Base-by-base conservation (phyloP, 2,113 vertebrate genomes). In the Muntiacus muntjak region DNA sequence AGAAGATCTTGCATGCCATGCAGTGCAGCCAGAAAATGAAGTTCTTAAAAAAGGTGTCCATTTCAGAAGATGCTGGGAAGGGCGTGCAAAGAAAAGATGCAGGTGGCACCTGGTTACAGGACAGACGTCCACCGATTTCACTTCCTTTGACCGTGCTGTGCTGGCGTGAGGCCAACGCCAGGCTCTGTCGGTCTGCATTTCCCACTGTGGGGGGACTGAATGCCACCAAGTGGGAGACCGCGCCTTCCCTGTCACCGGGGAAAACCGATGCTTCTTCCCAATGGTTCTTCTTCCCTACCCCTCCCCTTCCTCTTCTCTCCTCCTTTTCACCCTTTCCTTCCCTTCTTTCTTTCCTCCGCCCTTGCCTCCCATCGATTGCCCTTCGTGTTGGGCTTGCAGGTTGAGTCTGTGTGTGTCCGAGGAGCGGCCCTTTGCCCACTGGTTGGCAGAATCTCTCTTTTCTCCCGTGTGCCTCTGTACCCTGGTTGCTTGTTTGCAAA, bases 361-460 rank as follows among this genome's bases (percentile, higher is more conserved):
- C 55, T 28, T 15, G 23, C 52, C 36, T 33, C 16, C 40, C 19
- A 5, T 19, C 3, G 0, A 0, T 25, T 14, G 2, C 33, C 50
- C n/a, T 52, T 7, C 16, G 1, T 17, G 6, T 47, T 23, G 15
- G 5, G 13, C 5, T 1, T 83, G 52, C 5, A 3, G 5, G 19
- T 55, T 83, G 33, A 23, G 2, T 57, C 13, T 5, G 0, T 9
- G 0, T 21, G 0, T 45, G 11, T 16, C 52, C 57, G 7, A 54
- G 83, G 87, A 93, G 30, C 36, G 8, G 17, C 58, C 60, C 54
- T 67, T 43, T 47, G 62, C 36, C 5, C 17, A 1, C 21, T 11
- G 50, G 11, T 40, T 50, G 15, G 2, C 1, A 30, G 26, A 43
- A 3, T 45, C 9, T 74, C 52, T 54, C 76, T 47, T 55, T 93